These are phyloP conservation scores for Podabrus alpinus DNA, from an alignment of 2,888 invertebrate genomes.

Conservation along the genomic window DNA sequence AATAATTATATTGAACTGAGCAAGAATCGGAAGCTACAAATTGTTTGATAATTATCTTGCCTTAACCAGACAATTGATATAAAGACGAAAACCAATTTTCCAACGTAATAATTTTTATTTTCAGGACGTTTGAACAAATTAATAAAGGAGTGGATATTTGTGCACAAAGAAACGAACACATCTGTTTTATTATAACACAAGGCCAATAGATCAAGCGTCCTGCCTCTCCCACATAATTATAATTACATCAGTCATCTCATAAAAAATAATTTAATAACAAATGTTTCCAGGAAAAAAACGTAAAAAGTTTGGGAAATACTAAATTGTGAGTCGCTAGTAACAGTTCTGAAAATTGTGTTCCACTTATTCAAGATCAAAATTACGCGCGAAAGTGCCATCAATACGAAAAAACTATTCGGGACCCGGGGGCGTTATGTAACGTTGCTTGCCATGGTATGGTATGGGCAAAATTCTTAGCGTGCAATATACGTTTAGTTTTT, in stretches of 20 bases:
- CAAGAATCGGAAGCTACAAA: background rate
- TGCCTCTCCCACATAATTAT: slow-evolving; percentile 7
- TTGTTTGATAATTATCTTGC: background rate
- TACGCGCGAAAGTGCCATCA: background rate
- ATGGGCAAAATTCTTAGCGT: background rate
- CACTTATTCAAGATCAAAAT: background rate
- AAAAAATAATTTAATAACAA: background rate
- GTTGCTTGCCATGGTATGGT: background rate
- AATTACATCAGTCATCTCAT: slow-evolving; percentile 7
- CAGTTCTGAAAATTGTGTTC: background rate
- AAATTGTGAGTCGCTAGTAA: background rate
- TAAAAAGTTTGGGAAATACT: background rate
- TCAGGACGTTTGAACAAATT: background rate
- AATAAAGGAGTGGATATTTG: background rate
- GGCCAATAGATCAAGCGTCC: background rate
- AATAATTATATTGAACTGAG: too few relatives aligned
- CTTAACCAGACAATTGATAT: background rate
- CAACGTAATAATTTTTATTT: background rate
- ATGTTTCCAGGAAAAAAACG: background rate
- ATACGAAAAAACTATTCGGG: background rate
- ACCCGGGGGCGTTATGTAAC: background rate
- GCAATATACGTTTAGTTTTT: background rate
- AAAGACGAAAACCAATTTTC: background rate
- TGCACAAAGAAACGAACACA: background rate
- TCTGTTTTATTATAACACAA: slow-evolving; percentile 8